phyloP scores from a whole-genome alignment of 1,140 invertebrate species.

The Nasonia vitripennis region DNA sequence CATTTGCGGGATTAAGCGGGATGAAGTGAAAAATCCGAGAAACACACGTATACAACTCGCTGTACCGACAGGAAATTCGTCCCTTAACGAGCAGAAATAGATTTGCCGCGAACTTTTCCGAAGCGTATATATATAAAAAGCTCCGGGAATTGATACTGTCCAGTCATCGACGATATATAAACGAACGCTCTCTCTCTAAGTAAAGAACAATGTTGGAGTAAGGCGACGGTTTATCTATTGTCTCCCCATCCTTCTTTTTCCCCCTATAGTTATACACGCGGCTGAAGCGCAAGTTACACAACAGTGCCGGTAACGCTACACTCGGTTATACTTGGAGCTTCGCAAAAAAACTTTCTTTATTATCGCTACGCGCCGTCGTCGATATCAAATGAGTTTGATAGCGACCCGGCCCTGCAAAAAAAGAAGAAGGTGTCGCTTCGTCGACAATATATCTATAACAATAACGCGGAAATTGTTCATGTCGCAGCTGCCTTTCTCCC shows the following conservation, averaged over 20 bases:
- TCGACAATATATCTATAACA: no score
- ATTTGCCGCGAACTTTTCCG: background rate
- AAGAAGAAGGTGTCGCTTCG: no score
- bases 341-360: conserved; percentile 31
- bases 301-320: background rate
- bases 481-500: no score
- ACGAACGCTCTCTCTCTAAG: conserved; percentile 27
- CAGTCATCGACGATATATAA: conserved; percentile 30
- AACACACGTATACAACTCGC: conserved; percentile 52
- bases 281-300: background rate
- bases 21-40: conserved; percentile 57
- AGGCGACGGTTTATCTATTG: conserved; percentile 34
- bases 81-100: conserved; percentile 10
- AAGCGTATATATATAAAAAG: background rate
- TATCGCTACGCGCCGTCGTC: background rate
- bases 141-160: conserved; percentile 29
- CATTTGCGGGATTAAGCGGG: conserved; percentile 61
- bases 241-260: background rate
- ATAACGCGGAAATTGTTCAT: no score
- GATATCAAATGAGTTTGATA: conserved; percentile 2
- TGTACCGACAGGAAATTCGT: background rate
- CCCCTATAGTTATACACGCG: background rate
- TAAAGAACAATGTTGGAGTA: conserved; percentile 39
- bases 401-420: no score
- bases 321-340: background rate